These are phyloP conservation scores for Siniperca undulata DNA, from an alignment of 2,797 vertebrate species.

Conservation along the genomic window DNA sequence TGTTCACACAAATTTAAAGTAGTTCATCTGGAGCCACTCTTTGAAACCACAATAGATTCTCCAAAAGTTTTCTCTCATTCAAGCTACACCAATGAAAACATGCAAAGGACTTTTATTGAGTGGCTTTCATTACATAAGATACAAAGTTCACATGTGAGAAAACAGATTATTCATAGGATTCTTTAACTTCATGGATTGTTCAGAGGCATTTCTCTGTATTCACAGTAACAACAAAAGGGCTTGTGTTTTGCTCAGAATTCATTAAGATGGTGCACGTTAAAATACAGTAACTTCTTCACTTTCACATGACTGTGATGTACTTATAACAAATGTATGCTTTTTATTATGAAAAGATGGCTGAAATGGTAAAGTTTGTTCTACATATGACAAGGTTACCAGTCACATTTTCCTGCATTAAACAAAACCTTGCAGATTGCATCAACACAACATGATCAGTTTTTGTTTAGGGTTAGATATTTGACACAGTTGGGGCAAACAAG, in stretches of 20 bases:
- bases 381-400: neutral
- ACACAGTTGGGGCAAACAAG: neutral
- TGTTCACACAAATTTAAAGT: conserved; percentile 40
- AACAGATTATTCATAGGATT: neutral
- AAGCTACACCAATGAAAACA: conserved; percentile 18
- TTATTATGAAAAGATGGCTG: conserved; percentile 2
- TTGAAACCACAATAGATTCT: conserved; percentile 7
- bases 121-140: conserved; percentile 31
- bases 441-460: conserved; percentile 1
- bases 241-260: neutral
- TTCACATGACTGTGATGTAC: neutral
- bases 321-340: neutral
- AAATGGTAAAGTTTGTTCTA: neutral
- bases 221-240: neutral
- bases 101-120: conserved; percentile 43
- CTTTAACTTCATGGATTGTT: neutral
- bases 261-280: neutral
- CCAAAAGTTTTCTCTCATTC: conserved; percentile 19
- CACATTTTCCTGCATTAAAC: neutral
- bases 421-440: conserved; percentile 3
- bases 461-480: neutral
- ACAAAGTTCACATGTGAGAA: conserved; percentile 32
- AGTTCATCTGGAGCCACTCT: neutral
- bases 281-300: neutral
- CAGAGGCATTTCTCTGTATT: neutral